phyloP scores from a whole-genome alignment of 1,140 invertebrate genomes.

The Sinonovacula constricta region DNA sequence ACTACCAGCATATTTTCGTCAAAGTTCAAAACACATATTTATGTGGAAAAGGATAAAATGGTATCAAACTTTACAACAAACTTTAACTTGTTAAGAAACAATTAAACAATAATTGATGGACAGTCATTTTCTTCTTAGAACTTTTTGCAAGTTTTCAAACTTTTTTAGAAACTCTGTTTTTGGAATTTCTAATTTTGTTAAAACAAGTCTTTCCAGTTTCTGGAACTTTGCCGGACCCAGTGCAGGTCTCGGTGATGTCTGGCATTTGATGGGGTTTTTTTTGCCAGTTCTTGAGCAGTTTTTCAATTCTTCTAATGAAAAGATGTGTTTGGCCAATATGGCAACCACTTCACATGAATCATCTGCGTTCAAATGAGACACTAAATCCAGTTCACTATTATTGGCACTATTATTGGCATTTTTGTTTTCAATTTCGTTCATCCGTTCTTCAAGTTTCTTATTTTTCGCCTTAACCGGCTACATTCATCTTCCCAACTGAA shows the following conservation, averaged over 20 bases:
- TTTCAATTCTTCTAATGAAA: slow-evolving; percentile 4
- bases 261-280: slow-evolving; percentile 18
- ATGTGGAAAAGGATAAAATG: too few relatives aligned
- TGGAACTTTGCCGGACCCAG: background rate
- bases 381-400: background rate
- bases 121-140: slow-evolving; percentile 11
- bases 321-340: slow-evolving; percentile 7
- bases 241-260: background rate
- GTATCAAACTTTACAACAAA: too few relatives aligned
- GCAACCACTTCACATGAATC: background rate
- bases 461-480: slow-evolving; percentile 4
- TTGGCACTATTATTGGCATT: background rate
- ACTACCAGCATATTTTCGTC: too few relatives aligned
- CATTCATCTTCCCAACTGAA: slow-evolving; percentile 15
- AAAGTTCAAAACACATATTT: too few relatives aligned
- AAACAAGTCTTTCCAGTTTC: slow-evolving; percentile 11
- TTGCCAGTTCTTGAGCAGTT: slow-evolving; percentile 12
- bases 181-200: background rate
- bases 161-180: slow-evolving; percentile 16
- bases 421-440: background rate
- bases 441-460: slow-evolving; percentile 18
- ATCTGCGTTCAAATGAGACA: background rate
- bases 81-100: too few relatives aligned
- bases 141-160: slow-evolving; percentile 30
- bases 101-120: too few relatives aligned